Conservation (phyloP, 2,113 vertebrate species). For the Peromyscus maniculatus region DNA sequence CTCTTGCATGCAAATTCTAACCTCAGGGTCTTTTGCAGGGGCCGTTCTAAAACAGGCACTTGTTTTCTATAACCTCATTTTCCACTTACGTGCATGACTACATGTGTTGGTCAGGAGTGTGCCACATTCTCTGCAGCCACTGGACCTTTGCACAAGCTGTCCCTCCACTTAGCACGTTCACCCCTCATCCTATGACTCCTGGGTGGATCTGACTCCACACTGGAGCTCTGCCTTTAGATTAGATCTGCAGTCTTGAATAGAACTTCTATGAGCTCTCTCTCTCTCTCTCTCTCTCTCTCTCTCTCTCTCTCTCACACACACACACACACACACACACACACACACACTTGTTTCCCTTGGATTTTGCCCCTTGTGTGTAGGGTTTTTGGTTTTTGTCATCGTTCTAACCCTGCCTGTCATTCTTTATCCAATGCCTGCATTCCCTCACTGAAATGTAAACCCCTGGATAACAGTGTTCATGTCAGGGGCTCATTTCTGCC, state of each 20-base stretch:
- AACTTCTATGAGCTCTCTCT: neutral
- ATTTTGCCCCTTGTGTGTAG: neutral
- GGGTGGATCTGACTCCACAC: neutral
- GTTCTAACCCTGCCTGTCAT: neutral
- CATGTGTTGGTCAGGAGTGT: neutral
- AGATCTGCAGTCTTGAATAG: neutral
- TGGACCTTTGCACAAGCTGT: constrained; percentile 21
- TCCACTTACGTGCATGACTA: neutral
- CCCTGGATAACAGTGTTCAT: neutral
- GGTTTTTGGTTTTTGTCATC: neutral
- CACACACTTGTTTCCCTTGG: neutral
- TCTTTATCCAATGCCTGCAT: neutral
- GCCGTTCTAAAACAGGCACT: neutral
- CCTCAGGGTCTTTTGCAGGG: neutral
- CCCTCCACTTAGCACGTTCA: neutral
- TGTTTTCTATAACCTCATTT: neutral
- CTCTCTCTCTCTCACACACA: neutral
- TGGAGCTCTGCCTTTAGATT: neutral
- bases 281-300: neutral
- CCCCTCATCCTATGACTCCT: neutral
- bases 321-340: neutral
- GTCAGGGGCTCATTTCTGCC: neutral
- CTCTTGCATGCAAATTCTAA: neutral
- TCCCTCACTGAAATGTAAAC: neutral
- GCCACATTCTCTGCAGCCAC: constrained; percentile 1